Percentiles rank a stretch among this genome's conserved stretches.
These are phyloP conservation scores for Spicauda simplicius DNA, from an alignment of 2,888 invertebrate genomes.

Conservation along the genomic window DNA sequence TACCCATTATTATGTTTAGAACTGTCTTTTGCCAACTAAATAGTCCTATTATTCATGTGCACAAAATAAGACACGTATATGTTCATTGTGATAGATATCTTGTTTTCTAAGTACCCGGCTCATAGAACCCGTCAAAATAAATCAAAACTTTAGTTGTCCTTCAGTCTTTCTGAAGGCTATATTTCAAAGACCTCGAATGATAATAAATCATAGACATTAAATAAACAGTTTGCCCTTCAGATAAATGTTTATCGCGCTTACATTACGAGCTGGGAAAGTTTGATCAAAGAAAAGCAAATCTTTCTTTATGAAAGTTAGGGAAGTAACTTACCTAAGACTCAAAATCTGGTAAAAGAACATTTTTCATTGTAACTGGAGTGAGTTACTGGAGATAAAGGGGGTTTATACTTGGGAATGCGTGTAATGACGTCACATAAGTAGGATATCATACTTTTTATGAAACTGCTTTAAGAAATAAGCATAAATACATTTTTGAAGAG, in stretches of 20 bases:
- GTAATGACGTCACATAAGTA: too few relatives aligned
- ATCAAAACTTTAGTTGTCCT: constrained; percentile 26
- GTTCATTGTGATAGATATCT: neutral
- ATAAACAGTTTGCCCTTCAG: constrained; percentile 27
- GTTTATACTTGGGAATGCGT: neutral
- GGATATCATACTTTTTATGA: too few relatives aligned
- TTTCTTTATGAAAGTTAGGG: constrained; percentile 25
- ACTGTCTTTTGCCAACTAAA: neutral
- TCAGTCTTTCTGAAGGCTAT: constrained; percentile 1
- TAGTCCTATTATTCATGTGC: neutral
- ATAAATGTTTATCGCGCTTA: constrained; percentile 35
- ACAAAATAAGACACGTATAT: neutral
- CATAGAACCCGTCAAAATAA: constrained; percentile 13
- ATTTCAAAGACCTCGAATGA: constrained; percentile 25
- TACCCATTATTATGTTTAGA: too few relatives aligned
- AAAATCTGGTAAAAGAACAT: constrained; percentile 5
- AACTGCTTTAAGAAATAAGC: too few relatives aligned
- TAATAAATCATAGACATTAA: constrained; percentile 35
- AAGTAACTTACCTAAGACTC: constrained; percentile 13
- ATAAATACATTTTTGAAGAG: too few relatives aligned
- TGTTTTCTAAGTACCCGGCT: neutral
- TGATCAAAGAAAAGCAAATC: constrained; percentile 31
- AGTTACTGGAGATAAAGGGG: neutral
- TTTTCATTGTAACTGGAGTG: neutral
- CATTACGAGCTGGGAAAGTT: constrained; percentile 31